A percentile compares a stretch with the other conserved stretches of the same genome.
Evolutionary conservation across 2,888 invertebrate species (phyloP).

Genomic region (Tridacna gigas): DNA sequence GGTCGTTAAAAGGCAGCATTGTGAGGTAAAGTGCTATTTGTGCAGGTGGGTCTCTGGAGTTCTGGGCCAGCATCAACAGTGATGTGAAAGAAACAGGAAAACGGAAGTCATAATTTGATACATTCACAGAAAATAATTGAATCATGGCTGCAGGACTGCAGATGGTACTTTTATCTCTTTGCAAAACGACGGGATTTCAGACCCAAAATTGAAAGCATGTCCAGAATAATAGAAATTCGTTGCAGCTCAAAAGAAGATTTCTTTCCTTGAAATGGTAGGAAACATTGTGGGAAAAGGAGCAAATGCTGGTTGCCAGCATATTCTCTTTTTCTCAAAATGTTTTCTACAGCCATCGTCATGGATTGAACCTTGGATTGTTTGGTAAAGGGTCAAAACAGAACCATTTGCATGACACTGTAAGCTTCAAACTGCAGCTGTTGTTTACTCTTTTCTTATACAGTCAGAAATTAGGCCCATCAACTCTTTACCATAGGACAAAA

Average conservation of each 20-base stretch:
- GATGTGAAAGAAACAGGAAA: conserved; percentile 7
- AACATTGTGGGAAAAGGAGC: neutral
- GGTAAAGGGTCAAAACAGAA: no score
- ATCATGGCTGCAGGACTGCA: neutral
- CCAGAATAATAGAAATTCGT: neutral
- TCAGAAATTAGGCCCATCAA: no score
- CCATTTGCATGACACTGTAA: no score
- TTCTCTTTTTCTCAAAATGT: neutral
- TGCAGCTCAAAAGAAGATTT: neutral
- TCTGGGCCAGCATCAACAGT: neutral
- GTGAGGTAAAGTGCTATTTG: neutral
- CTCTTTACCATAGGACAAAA: no score
- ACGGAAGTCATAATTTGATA: conserved; percentile 23
- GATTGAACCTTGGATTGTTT: no score
- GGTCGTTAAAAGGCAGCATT: neutral
- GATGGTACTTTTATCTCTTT: conserved; percentile 9
- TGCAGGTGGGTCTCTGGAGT: conserved; percentile 11
- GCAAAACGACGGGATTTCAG: neutral
- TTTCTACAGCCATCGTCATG: neutral
- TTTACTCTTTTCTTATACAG: no score
- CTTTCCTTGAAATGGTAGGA: neutral
- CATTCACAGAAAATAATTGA: conserved; percentile 16
- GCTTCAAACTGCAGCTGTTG: no score
- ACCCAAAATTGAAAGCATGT: neutral
- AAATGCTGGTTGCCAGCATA: neutral